These are phyloP conservation scores for Rissa tridactyla DNA, from an alignment of 2,113 vertebrate genomes.

Conservation along the genomic window DNA sequence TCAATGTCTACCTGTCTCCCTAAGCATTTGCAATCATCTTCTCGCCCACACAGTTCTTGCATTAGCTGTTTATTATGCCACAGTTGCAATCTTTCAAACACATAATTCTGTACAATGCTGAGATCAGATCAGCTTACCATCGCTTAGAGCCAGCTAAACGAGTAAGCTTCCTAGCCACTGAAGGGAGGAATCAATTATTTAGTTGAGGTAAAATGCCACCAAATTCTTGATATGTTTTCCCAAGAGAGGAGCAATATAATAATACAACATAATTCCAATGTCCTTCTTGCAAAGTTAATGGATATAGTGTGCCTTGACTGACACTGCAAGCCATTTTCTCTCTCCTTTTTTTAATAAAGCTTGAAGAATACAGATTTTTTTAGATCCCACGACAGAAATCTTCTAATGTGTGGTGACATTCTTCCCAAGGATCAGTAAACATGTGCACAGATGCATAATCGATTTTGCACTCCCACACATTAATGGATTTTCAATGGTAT, in stretches of 20 bases:
- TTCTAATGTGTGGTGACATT: not conserved
- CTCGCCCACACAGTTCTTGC: not conserved
- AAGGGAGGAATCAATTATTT: not conserved
- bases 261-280: not conserved
- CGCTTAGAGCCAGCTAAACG: not conserved
- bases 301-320: not conserved
- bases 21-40: not conserved
- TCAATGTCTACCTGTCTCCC: not conserved
- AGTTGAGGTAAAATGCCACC: not conserved
- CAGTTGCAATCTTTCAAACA: not conserved
- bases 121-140: not conserved
- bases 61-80: not conserved
- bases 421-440: not conserved
- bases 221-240: not conserved
- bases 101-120: not conserved
- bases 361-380: not conserved
- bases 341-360: not conserved
- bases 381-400: not conserved
- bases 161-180: not conserved
- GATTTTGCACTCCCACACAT: not conserved
- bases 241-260: not conserved
- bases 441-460: not conserved
- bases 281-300: not conserved
- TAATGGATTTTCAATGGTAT: conserved; percentile 7
- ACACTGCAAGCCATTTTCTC: not conserved